phyloP scores from a whole-genome alignment of 2,113 vertebrate species.

The Salvator merianae region DNA sequence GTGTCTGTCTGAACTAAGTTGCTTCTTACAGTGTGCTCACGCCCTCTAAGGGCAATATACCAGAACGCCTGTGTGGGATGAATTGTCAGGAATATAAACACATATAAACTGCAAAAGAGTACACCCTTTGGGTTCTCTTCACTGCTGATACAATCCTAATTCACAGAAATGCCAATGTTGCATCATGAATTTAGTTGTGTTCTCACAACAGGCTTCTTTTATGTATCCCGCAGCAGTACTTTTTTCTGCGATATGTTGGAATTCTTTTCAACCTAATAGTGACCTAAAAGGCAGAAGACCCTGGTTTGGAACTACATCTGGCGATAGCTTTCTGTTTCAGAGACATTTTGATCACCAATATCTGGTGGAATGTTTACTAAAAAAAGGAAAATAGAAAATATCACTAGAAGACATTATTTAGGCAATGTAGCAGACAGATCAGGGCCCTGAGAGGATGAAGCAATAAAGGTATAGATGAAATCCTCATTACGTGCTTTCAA shows the following conservation, averaged over 20 bases:
- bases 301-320: slow-evolving; percentile 27
- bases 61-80: not conserved
- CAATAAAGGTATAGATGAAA: not conserved
- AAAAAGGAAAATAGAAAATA: slow-evolving; percentile 46
- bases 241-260: not conserved
- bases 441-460: not conserved
- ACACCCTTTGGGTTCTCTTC: too few relatives aligned
- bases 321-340: slow-evolving; percentile 41
- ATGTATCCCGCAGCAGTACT: not conserved
- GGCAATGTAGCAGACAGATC: too few relatives aligned
- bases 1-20: not conserved
- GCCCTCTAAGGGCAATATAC: slow-evolving; percentile 1
- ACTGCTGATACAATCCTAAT: not conserved
- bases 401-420: slow-evolving; percentile 47
- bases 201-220: not conserved
- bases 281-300: slow-evolving; percentile 18
- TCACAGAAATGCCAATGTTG: not conserved
- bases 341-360: not conserved
- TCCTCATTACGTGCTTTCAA: too few relatives aligned
- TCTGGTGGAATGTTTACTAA: slow-evolving; percentile 48
- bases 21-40: not conserved
- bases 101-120: too few relatives aligned
- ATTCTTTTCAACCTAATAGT: slow-evolving; percentile 22
- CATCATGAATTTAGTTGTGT: not conserved
- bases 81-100: not conserved